Evolutionary conservation across 2,113 vertebrate species (phyloP).

Genomic region (Haliaeetus leucogaster): DNA sequence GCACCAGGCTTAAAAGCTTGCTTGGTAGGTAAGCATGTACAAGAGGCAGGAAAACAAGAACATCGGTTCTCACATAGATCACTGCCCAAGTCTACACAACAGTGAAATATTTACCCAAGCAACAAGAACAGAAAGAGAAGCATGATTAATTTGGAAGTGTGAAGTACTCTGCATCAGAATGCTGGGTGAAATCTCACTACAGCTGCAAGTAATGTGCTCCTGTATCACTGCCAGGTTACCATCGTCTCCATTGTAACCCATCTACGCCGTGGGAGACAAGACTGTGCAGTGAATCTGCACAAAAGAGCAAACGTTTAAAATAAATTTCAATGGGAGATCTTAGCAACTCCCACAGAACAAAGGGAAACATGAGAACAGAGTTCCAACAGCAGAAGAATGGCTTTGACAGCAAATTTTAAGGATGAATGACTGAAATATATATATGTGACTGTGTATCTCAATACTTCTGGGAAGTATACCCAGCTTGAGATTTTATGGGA

Average conservation of each 20-base stretch:
- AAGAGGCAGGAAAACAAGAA: background rate
- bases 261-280: constrained; percentile 33
- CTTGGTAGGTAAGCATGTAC: background rate
- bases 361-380: constrained; percentile 48
- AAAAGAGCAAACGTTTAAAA: constrained; percentile 46
- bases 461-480: background rate
- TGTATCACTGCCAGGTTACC: constrained; percentile 60
- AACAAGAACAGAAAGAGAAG: background rate
- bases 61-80: background rate
- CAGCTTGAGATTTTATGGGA: background rate
- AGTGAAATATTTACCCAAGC: constrained; percentile 12
- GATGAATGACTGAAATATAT: constrained; percentile 27
- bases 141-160: constrained; percentile 26
- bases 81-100: background rate
- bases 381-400: constrained; percentile 45
- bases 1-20: background rate
- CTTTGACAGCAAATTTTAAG: constrained; percentile 45
- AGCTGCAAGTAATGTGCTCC: constrained; percentile 61
- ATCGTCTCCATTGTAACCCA: constrained; percentile 42
- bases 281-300: constrained; percentile 7
- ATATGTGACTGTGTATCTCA: background rate
- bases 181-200: constrained; percentile 11
- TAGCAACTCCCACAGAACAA: constrained; percentile 55
- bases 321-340: constrained; percentile 59
- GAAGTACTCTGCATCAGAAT: background rate